Percentiles rank a stretch among this genome's conserved stretches.
Conservation (phyloP, 1,140 invertebrate species). For the Venturia canescens region DNA sequence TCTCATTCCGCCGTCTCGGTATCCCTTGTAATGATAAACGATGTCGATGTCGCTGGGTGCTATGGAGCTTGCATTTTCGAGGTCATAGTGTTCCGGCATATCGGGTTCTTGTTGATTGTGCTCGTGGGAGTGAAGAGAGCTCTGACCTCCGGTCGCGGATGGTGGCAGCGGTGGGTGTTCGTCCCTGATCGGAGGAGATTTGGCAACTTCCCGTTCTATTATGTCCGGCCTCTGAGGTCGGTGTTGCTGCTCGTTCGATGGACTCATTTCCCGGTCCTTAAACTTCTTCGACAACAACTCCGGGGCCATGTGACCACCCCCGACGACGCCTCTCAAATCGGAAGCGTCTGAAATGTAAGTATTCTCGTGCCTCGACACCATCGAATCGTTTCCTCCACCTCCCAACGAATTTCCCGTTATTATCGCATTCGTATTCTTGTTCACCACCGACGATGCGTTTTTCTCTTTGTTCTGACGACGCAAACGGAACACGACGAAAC, state of each 20-base stretch:
- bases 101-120: slow-evolving; percentile 84
- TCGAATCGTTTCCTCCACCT: slow-evolving; percentile 62
- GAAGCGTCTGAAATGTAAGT: slow-evolving; percentile 74
- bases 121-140: slow-evolving; percentile 81
- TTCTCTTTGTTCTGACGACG: slow-evolving; percentile 91
- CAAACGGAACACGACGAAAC: slow-evolving; percentile 92
- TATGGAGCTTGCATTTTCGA: slow-evolving; percentile 98
- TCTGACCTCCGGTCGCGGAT: slow-evolving; percentile 82
- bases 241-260: slow-evolving; percentile 74
- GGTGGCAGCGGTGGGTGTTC: slow-evolving; percentile 85
- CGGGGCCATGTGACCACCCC: slow-evolving; percentile 82
- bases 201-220: slow-evolving; percentile 92
- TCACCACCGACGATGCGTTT: slow-evolving; percentile 69
- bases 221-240: slow-evolving; percentile 92
- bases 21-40: slow-evolving; percentile 97
- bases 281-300: slow-evolving; percentile 91
- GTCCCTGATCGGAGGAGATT: slow-evolving; percentile 85
- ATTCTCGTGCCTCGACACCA: slow-evolving; percentile 74
- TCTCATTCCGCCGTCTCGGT: slow-evolving; percentile 86
- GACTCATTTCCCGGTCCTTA: slow-evolving; percentile 88
- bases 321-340: slow-evolving; percentile 78
- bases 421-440: slow-evolving; percentile 72
- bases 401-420: slow-evolving; percentile 69
- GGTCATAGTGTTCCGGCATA: slow-evolving; percentile 95
- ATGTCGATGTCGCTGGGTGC: slow-evolving; percentile 98